A percentile compares a stretch with the other conserved stretches of the same genome.
Evolutionary conservation across 2,888 invertebrate genomes (phyloP).

Genomic region (Himalopsyche kuldschensis): DNA sequence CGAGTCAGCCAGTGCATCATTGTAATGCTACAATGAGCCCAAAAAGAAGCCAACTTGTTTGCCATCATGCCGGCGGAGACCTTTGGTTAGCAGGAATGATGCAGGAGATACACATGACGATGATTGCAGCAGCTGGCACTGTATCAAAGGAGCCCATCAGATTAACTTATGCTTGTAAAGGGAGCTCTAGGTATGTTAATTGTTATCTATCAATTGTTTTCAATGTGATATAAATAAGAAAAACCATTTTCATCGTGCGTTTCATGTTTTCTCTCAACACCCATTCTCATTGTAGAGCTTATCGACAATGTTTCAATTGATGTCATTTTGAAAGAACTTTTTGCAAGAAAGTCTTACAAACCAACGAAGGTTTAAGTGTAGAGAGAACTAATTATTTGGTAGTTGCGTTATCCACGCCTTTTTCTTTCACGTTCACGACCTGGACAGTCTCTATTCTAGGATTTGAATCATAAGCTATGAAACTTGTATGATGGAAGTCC

Average conservation of each 20-base stretch:
- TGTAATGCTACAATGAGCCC: slow-evolving; percentile 64
- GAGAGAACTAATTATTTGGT: not conserved
- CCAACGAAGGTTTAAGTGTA: too few species aligned
- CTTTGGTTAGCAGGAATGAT: slow-evolving; percentile 75
- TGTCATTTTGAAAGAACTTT: too few species aligned
- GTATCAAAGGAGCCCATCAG: slow-evolving; percentile 48
- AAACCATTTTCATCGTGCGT: too few species aligned
- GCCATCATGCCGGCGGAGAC: slow-evolving; percentile 88
- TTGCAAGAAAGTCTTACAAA: too few species aligned
- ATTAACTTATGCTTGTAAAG: slow-evolving; percentile 53
- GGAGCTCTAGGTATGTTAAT: slow-evolving; percentile 48
- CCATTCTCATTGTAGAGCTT: too few species aligned
- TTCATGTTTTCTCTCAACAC: too few species aligned
- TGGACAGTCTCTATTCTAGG: too few species aligned
- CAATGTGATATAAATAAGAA: too few species aligned
- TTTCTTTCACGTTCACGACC: too few species aligned
- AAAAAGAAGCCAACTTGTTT: slow-evolving; percentile 76
- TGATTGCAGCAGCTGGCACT: slow-evolving; percentile 24
- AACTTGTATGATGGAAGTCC: not conserved
- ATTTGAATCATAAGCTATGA: too few species aligned
- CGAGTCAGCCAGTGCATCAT: slow-evolving; percentile 44
- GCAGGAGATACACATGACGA: not conserved
- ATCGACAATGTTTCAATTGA: too few species aligned
- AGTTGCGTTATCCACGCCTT: not conserved
- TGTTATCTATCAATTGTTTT: slow-evolving; percentile 6